Base-by-base conservation (phyloP, 2,888 invertebrate species). In the Synergus gifuensis region DNA sequence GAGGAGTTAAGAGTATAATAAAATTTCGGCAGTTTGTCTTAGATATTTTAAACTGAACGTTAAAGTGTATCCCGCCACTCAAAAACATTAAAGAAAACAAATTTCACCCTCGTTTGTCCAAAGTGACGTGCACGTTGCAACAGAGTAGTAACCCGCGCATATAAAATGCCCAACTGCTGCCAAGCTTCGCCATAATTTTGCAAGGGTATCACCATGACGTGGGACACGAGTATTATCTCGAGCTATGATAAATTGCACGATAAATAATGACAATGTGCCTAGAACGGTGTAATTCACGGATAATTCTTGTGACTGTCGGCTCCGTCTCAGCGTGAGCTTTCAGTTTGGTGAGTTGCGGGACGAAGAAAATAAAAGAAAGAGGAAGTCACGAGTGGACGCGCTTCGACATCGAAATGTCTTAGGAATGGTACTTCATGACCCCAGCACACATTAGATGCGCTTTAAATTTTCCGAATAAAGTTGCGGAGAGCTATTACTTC, bases 401-500 rank as follows among this genome's bases (percentile, higher is more conserved):
- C 69, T 49, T 49, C 16, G 49, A 69, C 49, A 69, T 66, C 66
- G 40, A 42, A 66, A 66, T 12, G 12, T 46, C 11, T 46, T 46
- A 46, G 11, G 46, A 46, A 46, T 46, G 46, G 58, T 69, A 76
- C 81, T 79, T 62, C 69, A 58, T 77, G 81, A 76, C 82, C 81
- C 79, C 62, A 62, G 67, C 78, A 76, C 78, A 76, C 66, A 67
- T 28, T 28, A 28, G 28, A 28, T 28, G 28, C 46, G 81, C 78
- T 78, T 73, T 81, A 83, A 86, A 83, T 85, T 86, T 83, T 77
- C 63, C 42, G 80, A 79, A 79, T 78, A 80, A 76, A 77, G 67
- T 76, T 83, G 9, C 14, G 84, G 78, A 58, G 78, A 79, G 81
- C 85, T 83, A 83, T 86, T 85, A 86, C 82, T 88, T 85, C 86